Conservation (phyloP, 2,888 invertebrate genomes). For the Pantelozetes paolii region DNA sequence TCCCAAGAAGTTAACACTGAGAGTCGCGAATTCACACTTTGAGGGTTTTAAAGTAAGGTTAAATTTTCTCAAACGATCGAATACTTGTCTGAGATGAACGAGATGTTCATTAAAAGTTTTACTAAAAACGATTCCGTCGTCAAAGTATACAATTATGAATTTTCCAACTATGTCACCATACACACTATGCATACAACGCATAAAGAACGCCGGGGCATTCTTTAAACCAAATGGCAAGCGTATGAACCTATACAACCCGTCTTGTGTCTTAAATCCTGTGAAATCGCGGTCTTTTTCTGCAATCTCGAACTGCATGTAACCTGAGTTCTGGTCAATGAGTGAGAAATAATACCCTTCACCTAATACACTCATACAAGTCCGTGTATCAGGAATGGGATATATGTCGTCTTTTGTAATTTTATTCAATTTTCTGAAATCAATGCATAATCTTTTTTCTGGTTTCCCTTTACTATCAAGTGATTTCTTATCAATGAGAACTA, state of each 20-base stretch:
- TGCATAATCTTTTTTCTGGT: background rate
- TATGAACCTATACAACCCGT: conserved; percentile 1
- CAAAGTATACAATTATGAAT: conserved; percentile 17
- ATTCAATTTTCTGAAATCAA: conserved; percentile 32
- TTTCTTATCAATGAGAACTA: conserved; percentile 36
- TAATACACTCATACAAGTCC: background rate
- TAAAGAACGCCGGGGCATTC: conserved; percentile 11
- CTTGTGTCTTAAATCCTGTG: conserved; percentile 34
- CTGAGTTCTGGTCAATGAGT: conserved; percentile 1
- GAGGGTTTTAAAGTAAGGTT: conserved; percentile 9
- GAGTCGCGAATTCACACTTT: conserved; percentile 25
- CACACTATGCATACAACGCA: background rate
- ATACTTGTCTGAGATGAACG: background rate
- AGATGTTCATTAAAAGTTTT: conserved; percentile 10
- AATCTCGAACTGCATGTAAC: conserved; percentile 35
- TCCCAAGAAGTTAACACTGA: conserved; percentile 21
- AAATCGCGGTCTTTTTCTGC: background rate
- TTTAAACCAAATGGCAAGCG: conserved; percentile 32
- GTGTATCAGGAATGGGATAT: conserved; percentile 21
- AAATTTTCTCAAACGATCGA: background rate
- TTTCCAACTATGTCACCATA: background rate
- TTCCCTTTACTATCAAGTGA: conserved; percentile 2
- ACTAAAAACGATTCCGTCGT: conserved; percentile 33
- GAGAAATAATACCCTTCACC: background rate
- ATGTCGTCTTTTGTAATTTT: background rate